Evolutionary conservation across 2,888 invertebrate genomes (phyloP).

Genomic region (Agonopterix alstromeriana): DNA sequence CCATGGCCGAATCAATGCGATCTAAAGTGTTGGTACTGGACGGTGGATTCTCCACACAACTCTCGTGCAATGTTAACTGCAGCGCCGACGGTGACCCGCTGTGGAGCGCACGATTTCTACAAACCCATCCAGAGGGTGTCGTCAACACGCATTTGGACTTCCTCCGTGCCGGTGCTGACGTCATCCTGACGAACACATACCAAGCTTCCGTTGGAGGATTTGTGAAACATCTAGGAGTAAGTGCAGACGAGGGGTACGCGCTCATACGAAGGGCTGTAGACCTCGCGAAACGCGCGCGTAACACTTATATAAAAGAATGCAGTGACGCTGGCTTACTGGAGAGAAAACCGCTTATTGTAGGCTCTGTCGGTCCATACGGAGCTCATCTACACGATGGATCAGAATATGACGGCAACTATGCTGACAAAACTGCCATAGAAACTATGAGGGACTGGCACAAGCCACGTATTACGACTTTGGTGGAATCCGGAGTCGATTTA

Average conservation of each 20-base stretch:
- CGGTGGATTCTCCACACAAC: conserved; percentile 89
- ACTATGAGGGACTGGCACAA: conserved; percentile 88
- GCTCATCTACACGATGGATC: conserved; percentile 92
- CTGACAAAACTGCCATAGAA: conserved; percentile 75
- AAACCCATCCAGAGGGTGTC: conserved; percentile 85
- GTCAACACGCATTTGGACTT: conserved; percentile 87
- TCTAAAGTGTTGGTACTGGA: conserved; percentile 63
- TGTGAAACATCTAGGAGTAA: conserved; percentile 81
- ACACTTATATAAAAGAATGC: conserved; percentile 73
- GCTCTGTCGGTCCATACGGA: conserved; percentile 94
- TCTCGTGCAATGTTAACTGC: conserved; percentile 82
- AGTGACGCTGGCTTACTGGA: conserved; percentile 18
- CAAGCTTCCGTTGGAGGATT: conserved; percentile 89
- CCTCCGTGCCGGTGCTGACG: conserved; percentile 88
- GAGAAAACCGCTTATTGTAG: conserved; percentile 81
- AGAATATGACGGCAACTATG: conserved; percentile 91
- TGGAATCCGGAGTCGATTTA: conserved; percentile 89
- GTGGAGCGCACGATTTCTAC: conserved; percentile 90
- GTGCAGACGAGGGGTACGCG: conserved; percentile 79
- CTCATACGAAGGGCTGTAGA: conserved; percentile 84
- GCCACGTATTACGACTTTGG: conserved; percentile 84
- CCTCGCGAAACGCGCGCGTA: conserved; percentile 82
- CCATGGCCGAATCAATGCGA: too few species aligned
- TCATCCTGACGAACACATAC: conserved; percentile 92
- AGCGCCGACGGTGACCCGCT: conserved; percentile 89